These are phyloP conservation scores for Ellobius talpinus DNA, from an alignment of 2,113 vertebrate genomes.

Conservation along the genomic window DNA sequence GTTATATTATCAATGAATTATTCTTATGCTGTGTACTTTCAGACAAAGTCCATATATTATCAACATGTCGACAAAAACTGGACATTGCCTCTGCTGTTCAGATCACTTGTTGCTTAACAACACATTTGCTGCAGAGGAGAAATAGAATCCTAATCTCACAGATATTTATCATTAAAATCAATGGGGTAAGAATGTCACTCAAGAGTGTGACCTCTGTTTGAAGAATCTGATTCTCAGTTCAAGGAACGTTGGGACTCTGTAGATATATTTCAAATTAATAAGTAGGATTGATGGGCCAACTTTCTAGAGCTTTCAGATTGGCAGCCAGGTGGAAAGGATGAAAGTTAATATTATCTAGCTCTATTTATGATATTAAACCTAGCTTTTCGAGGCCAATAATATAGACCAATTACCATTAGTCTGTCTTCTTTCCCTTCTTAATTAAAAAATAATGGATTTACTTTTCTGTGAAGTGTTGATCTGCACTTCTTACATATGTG, in stretches of 20 bases:
- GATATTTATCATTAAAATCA: constrained; percentile 1
- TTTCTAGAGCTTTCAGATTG: constrained; percentile 54
- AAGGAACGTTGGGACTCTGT: constrained; percentile 54
- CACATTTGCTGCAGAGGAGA: neutral
- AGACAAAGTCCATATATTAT: constrained; percentile 8
- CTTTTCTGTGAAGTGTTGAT: constrained; percentile 20
- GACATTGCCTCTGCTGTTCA: neutral
- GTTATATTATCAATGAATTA: neutral
- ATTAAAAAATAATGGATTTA: constrained; percentile 47
- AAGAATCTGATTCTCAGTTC: constrained; percentile 61
- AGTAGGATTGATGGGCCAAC: constrained; percentile 41
- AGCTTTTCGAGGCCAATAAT: constrained; percentile 42
- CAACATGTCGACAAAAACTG: constrained; percentile 22
- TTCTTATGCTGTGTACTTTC: neutral
- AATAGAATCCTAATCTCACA: neutral
- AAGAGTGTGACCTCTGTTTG: constrained; percentile 64
- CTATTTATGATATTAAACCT: constrained; percentile 54
- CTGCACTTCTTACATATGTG: neutral
- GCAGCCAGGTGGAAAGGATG: neutral
- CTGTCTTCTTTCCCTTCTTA: constrained; percentile 37
- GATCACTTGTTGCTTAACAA: constrained; percentile 47
- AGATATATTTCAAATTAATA: constrained; percentile 69
- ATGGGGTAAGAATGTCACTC: constrained; percentile 55
- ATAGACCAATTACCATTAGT: constrained; percentile 14
- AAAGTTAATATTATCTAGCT: constrained; percentile 51